Evolutionary conservation across 2,113 vertebrate genomes (phyloP).

Genomic region (Orcinus orca): DNA sequence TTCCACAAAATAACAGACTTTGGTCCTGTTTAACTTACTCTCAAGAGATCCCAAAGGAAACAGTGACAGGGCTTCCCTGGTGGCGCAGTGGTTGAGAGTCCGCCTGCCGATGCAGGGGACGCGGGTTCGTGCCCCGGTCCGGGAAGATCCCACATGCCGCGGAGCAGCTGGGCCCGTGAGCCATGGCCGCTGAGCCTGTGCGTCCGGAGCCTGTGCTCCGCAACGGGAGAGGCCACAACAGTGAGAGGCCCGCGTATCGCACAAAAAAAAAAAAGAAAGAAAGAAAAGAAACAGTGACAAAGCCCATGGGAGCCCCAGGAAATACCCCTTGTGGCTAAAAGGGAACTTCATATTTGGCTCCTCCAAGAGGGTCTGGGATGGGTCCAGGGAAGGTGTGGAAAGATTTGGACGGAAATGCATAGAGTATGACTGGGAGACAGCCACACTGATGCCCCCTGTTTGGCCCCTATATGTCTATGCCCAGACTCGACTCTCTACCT

Average conservation of each 20-base stretch:
- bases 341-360: background rate
- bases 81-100: too few relatives aligned
- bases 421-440: background rate
- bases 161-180: too few relatives aligned
- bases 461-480: background rate
- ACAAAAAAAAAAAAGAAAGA: too few relatives aligned
- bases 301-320: background rate
- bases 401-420: background rate
- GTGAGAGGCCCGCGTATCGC: too few relatives aligned
- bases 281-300: background rate
- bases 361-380: background rate
- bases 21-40: background rate
- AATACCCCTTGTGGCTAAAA: background rate
- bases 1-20: background rate
- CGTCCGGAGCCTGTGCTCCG: too few relatives aligned
- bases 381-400: background rate
- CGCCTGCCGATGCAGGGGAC: too few relatives aligned
- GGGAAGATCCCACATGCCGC: too few relatives aligned
- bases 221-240: too few relatives aligned
- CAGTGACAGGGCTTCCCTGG: too few relatives aligned
- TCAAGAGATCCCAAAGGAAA: background rate
- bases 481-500: background rate
- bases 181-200: too few relatives aligned
- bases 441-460: background rate
- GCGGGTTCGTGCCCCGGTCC: fast-evolving